phyloP scores from a whole-genome alignment of 1,140 invertebrate genomes.

The Ectropis grisescens region DNA sequence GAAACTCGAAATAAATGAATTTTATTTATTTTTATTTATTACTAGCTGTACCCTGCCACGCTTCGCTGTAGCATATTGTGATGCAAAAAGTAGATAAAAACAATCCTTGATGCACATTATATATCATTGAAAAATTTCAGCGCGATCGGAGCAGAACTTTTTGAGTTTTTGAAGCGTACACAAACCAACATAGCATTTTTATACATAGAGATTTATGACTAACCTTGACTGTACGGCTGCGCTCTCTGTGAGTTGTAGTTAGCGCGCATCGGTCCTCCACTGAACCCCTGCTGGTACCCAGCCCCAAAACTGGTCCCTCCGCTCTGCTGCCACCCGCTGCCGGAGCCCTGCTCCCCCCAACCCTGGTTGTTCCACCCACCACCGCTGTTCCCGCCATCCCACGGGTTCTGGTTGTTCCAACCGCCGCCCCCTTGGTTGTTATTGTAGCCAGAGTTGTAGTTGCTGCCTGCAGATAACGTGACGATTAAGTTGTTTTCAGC shows the following conservation, averaged over 20 bases:
- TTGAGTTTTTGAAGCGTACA: too few relatives aligned
- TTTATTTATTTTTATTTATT: too few relatives aligned
- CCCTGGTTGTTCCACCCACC: slow-evolving; percentile 69
- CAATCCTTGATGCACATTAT: too few relatives aligned
- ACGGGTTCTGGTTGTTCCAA: slow-evolving; percentile 60
- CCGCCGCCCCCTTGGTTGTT: slow-evolving; percentile 37
- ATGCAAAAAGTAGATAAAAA: too few relatives aligned
- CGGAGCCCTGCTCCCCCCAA: slow-evolving; percentile 68
- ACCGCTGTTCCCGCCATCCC: slow-evolving; percentile 63
- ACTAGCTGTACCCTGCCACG: too few relatives aligned
- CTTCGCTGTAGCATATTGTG: too few relatives aligned
- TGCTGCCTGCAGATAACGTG: slow-evolving; percentile 11
- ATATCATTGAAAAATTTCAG: too few relatives aligned
- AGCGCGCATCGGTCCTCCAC: slow-evolving; percentile 78
- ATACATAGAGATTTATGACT: too few relatives aligned
- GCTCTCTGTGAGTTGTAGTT: slow-evolving; percentile 76
- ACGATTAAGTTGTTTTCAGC: too few relatives aligned
- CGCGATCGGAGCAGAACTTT: too few relatives aligned
- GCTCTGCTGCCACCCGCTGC: slow-evolving; percentile 72
- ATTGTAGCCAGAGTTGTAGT: slow-evolving; percentile 38
- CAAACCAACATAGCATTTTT: too few relatives aligned
- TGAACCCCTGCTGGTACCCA: slow-evolving; percentile 81
- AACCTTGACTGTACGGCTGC: slow-evolving; percentile 76
- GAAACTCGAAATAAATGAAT: too few relatives aligned
- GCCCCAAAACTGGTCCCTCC: slow-evolving; percentile 82